Evolutionary conservation across 2,888 invertebrate genomes (phyloP), one percentile per base, ranked within the genome.

Genomic region (Drosophila pseudotalamancana): DNA sequence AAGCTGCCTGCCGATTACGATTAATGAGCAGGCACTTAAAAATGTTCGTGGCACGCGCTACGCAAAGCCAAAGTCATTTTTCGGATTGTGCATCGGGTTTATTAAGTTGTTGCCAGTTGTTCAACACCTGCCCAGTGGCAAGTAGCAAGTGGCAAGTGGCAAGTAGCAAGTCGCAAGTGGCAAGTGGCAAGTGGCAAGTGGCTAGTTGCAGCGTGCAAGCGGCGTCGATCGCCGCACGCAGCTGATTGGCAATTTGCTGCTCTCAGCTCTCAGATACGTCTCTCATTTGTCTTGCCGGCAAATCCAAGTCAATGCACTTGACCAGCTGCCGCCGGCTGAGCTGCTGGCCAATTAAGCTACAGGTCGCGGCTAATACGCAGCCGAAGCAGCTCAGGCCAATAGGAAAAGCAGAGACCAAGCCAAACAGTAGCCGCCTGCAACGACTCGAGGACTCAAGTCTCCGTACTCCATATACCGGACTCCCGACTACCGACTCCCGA

Each of bases 11-110:
- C 73, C 89, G 89, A 89, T 89, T 90, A 82, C 89, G 88, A 89
- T 89, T 90, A 90, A 89, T 89, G 90, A 89, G 84, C 72, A 70
- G 83, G 70, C 88, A 86, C 86, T 90, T 89, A 89, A 82, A 81
- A 69, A 49, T 60, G 53, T 64, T 54, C 70, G 59, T 75, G 85
- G 83, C 83, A 84, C 79, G 87, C 87, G 87, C 71, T 74, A 84
- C 82, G 82, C 79, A 75, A 59, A 56, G 31, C 49, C 23, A 42
- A 46, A 34, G 23, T 65, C 35, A 55, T 75, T 39, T 43, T 56
- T 50, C 11, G 43, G 60, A 18, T 23, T 60, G 27, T 42, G 45
- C 37, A 57, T 42, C 48, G 42, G 21, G 32, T 75, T 72, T 75
- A 75, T 76, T 77, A 68, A 72, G 75, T 75, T 72, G 75, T 74